Base-by-base conservation (phyloP, 2,797 vertebrate genomes). In the Corythornis leucogaster region DNA sequence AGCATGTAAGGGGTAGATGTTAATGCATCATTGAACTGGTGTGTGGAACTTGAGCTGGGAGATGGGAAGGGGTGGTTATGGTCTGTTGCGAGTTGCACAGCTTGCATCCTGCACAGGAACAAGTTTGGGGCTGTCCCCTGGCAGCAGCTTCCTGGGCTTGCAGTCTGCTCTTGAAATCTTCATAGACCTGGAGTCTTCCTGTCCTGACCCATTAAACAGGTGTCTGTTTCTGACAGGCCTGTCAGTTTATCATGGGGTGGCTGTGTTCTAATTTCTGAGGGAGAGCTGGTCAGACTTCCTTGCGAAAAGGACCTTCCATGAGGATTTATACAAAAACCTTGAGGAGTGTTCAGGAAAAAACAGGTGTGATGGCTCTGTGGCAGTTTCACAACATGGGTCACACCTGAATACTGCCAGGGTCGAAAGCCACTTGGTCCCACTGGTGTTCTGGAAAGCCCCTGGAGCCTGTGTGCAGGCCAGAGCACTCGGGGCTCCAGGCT, bases 401-500 rank as follows among this genome's bases (percentile, higher is more conserved):
- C 71, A n/a, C 21, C 40, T 86, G 77, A 24, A 16, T 86, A 7
- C 46, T 50, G 51, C 59, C 70, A 35, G 69, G 40, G 20, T 9
- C 79, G 78, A 28, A 14, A 42, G 55, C 22, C 26, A 33, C 75
- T 77, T 77, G 87, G 86, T 93, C 64, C 79, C 2, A 3, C 1
- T 61, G 55, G 48, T 0, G 4, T 58, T 82, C 57, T 1, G 6
- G 71, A 59, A 63, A 85, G 61, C 63, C 53, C 31, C 0, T 0
- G 74, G 74, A 80, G 50, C 43, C 51, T 9, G 0, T 19, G 46
- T 3, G 8, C 54, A 33, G 4, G 68, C 85, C 79, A 81, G 84
- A n/a, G 58, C 0, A 0, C 77, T 86, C 40, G 1, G 83, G 68
- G 81, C 81, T 77, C 13, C 6, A 2, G 77, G 69, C 85, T 87